Conservation (phyloP, 1,140 invertebrate genomes). For the Thrips palmi region DNA sequence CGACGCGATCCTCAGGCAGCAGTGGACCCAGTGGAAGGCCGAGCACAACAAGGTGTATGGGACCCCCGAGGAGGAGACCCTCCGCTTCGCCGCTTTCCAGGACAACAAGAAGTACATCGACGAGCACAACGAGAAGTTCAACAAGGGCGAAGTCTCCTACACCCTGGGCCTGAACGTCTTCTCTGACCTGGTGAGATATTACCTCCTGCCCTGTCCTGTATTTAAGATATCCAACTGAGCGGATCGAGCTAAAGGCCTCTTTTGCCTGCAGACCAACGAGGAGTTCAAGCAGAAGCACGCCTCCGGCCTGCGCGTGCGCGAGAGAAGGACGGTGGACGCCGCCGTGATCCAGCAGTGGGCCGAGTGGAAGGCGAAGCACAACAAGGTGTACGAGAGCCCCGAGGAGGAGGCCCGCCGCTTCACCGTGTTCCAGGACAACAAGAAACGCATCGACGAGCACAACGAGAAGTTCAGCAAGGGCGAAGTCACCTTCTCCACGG, state of each 20-base stretch:
- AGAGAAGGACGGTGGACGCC: too few species aligned
- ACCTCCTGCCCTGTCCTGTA: too few species aligned
- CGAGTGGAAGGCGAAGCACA: slow-evolving; percentile 1
- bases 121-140: slow-evolving; percentile 9
- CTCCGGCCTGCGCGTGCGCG: too few species aligned
- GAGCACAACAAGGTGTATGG: slow-evolving; percentile 1
- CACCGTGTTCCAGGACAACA: background rate
- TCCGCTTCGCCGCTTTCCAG: background rate
- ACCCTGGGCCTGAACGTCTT: slow-evolving; percentile 4
- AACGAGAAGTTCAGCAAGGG: slow-evolving; percentile 8
- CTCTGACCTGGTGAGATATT: slow-evolving; percentile 9
- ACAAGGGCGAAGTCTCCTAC: slow-evolving; percentile 3
- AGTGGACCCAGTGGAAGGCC: too few species aligned
- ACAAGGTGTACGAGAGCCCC: slow-evolving; percentile 1
- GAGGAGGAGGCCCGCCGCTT: slow-evolving; percentile 1
- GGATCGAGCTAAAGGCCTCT: too few species aligned
- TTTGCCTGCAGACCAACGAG: too few species aligned
- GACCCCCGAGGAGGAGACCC: background rate
- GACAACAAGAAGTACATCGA: slow-evolving; percentile 4
- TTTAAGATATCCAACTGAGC: too few species aligned
- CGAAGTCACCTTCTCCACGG: slow-evolving; percentile 1
- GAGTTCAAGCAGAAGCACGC: too few species aligned
- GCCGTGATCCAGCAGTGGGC: too few species aligned
- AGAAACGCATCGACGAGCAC: slow-evolving; percentile 6
- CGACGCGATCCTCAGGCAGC: too few species aligned